Evolutionary conservation across 1,140 invertebrate genomes (phyloP).

Genomic region (Augochlora pura): DNA sequence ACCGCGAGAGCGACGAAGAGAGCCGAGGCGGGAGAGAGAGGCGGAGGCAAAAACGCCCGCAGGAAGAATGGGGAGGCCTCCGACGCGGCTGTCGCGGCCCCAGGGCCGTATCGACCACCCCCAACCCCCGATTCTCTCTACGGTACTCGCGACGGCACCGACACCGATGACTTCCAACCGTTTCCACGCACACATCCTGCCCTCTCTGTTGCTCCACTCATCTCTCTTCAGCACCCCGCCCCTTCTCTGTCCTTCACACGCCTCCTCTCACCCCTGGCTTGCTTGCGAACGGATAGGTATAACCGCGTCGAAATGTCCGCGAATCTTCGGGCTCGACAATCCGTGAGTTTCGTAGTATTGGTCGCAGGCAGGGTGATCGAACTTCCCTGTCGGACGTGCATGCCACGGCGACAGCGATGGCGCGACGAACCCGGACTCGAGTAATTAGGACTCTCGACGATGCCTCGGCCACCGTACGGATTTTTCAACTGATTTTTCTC

Average conservation of each 20-base stretch:
- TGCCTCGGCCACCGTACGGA: neutral
- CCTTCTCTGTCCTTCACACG: constrained; percentile 7
- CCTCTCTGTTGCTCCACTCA: constrained; percentile 5
- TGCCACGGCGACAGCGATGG: constrained; percentile 27
- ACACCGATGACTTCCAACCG: constrained; percentile 63
- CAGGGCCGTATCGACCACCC: constrained; percentile 78
- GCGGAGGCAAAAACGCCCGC: constrained; percentile 76
- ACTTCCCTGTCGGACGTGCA: constrained; percentile 42
- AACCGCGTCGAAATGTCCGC: constrained; percentile 50
- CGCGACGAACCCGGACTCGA: neutral
- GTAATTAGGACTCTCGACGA: constrained; percentile 10
- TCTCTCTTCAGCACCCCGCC: neutral
- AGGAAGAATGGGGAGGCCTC: constrained; percentile 77
- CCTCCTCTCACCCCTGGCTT: neutral
- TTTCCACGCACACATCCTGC: constrained; percentile 51
- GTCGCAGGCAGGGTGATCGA: constrained; percentile 53
- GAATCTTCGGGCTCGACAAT: constrained; percentile 43
- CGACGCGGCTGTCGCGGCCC: constrained; percentile 76
- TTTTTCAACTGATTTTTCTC: neutral
- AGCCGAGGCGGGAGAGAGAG: constrained; percentile 31
- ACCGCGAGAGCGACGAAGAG: neutral
- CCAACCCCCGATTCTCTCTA: constrained; percentile 52
- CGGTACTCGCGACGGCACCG: constrained; percentile 55
- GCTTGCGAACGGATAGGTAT: constrained; percentile 36
- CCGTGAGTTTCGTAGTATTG: constrained; percentile 41